Percentiles rank a stretch among this genome's conserved stretches.
phyloP scores from a whole-genome alignment of 1,140 invertebrate species.

The Coptotermes formosanus region DNA sequence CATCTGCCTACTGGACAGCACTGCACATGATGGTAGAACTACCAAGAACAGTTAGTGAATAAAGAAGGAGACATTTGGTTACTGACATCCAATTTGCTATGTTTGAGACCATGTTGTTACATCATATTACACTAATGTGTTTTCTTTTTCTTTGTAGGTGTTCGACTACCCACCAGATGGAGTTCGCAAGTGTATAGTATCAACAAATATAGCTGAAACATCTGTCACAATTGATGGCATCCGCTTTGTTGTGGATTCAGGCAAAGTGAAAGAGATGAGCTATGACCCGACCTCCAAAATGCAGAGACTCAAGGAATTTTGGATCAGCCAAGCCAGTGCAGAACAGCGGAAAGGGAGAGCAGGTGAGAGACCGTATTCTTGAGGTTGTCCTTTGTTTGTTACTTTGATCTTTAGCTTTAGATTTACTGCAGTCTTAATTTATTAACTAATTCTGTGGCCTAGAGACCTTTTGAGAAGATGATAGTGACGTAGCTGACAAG shows the following conservation, averaged over 20 bases:
- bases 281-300: slow-evolving; percentile 88
- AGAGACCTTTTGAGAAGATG: too few relatives aligned
- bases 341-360: slow-evolving; percentile 96
- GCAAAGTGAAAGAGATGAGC: slow-evolving; percentile 97
- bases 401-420: not conserved
- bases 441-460: too few relatives aligned
- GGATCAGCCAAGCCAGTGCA: slow-evolving; percentile 95
- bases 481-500: too few relatives aligned
- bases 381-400: not conserved
- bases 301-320: slow-evolving; percentile 88
- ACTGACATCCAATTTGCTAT: too few relatives aligned
- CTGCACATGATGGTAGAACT: too few relatives aligned
- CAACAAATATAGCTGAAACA: slow-evolving; percentile 99
- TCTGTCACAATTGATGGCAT: slow-evolving; percentile 99
- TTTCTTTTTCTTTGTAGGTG: not conserved
- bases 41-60: too few relatives aligned
- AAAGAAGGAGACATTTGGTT: too few relatives aligned
- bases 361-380: slow-evolving; percentile 50
- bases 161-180: slow-evolving; percentile 96
- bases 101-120: too few relatives aligned
- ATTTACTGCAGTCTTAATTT: too few relatives aligned
- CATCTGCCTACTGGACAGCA: too few relatives aligned
- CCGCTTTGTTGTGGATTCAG: slow-evolving; percentile 95
- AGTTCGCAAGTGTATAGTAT: slow-evolving; percentile 94
- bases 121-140: not conserved